Conservation (phyloP, 2,888 invertebrate genomes). For the Agrilus mali region DNA sequence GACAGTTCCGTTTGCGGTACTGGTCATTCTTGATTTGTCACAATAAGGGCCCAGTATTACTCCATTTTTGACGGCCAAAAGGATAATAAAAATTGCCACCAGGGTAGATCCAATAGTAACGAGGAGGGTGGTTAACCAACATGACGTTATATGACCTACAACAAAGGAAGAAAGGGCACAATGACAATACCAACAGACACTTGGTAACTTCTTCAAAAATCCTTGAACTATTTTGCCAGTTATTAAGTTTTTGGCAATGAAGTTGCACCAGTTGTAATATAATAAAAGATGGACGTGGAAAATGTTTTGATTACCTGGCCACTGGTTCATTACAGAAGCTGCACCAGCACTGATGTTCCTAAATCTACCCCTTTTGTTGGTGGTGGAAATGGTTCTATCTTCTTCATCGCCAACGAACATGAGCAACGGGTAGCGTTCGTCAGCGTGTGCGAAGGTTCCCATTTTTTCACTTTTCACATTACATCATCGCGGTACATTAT, state of each 20-base stretch:
- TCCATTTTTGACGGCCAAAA: no score
- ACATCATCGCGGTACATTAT: background rate
- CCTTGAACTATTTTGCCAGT: no score
- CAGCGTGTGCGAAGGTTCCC: slow-evolving; percentile 12
- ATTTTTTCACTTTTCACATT: slow-evolving; percentile 4
- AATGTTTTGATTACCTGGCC: slow-evolving; percentile 28
- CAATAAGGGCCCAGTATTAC: no score
- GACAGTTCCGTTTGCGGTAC: slow-evolving; percentile 22
- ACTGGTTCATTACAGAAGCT: slow-evolving; percentile 29
- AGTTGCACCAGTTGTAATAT: no score
- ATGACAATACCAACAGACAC: no score
- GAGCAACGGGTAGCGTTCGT: slow-evolving; percentile 30
- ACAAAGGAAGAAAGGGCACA: slow-evolving; percentile 2
- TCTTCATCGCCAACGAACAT: slow-evolving; percentile 26
- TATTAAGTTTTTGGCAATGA: no score
- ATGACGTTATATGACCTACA: slow-evolving; percentile 18
- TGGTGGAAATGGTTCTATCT: slow-evolving; percentile 17
- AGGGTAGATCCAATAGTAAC: slow-evolving; percentile 1
- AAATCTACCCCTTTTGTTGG: slow-evolving; percentile 23
- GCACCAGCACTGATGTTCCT: slow-evolving; percentile 29
- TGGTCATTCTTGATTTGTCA: slow-evolving; percentile 9
- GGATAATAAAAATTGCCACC: no score
- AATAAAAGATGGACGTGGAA: no score
- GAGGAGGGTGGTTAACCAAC: slow-evolving; percentile 14
- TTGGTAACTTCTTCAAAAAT: no score